Base-by-base conservation (phyloP, 1,140 invertebrate genomes). In the Megathymus violae region DNA sequence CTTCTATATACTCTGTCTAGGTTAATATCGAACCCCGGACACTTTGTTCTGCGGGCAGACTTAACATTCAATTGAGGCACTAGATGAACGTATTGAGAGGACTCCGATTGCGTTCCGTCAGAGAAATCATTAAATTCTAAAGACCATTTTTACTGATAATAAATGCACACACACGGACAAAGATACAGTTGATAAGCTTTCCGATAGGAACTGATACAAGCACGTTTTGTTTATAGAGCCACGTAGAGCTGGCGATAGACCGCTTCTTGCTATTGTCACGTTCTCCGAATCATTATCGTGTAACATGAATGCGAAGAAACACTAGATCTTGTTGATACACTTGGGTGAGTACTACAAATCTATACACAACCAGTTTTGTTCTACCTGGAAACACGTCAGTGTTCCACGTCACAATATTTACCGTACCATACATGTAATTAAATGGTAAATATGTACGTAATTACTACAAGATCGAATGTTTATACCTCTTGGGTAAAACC, bases 261-360 rank as follows among this genome's bases (percentile, higher is more conserved):
- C 47, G n/a, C n/a, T n/a, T n/a, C n/a, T n/a, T n/a, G 44, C 64
- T 78, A 78, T 75, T 77, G 78, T 81, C 83, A 86, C 83, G 83
- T 86, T 80, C 74, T 46, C 51, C 22, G 74, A 76, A 83, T 69
- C 36, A 61, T 44, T 71, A 73, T 65, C 62, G 63, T 63, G 70
- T 71, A 71, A 67, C 66, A 69, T 65, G 34, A 16, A 7, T 59
- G 51, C 58, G 38, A 41, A 41, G 62, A 62, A 69, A 71, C 59
- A 62, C 58, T 64, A 74, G 56, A 66, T 47, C 9, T 31, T 63
- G 64, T 69, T 64, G 62, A 66, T 68, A 71, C 50, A 54, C 40
- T 17, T 34, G 22, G n/a, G n/a, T n/a, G n/a, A n/a, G n/a, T n/a
- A n/a, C n/a, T n/a, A 13, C 9, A 11, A 13, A 19, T 25, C 19